These are phyloP conservation scores for Pangasius krempfi DNA, from an alignment of 2,797 vertebrate genomes.

Conservation along the genomic window DNA sequence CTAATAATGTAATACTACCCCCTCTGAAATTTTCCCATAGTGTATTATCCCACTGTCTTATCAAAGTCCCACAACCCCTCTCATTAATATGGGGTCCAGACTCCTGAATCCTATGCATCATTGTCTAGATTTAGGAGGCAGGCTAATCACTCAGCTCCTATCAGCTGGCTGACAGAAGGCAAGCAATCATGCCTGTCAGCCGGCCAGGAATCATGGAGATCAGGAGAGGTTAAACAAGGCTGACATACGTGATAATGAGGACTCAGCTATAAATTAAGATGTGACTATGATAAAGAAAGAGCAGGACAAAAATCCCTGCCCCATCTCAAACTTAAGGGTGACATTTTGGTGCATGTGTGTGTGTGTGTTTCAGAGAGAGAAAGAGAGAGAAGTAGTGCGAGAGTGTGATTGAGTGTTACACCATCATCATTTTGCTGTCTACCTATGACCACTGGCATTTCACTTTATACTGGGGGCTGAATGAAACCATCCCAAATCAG, in stretches of 20 bases:
- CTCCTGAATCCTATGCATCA: slow-evolving; percentile 82
- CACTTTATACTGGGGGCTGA: slow-evolving; percentile 65
- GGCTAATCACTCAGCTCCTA: slow-evolving; percentile 91
- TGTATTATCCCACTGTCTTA: slow-evolving; percentile 81
- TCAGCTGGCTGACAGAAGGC: slow-evolving; percentile 90
- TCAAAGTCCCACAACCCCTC: slow-evolving; percentile 88
- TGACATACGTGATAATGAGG: slow-evolving; percentile 91
- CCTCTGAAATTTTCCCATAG: slow-evolving; percentile 71
- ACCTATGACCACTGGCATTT: slow-evolving; percentile 80
- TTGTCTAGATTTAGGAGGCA: slow-evolving; percentile 87
- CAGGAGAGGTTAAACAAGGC: slow-evolving; percentile 87
- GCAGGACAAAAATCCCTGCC: slow-evolving; percentile 72
- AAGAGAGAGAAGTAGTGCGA: slow-evolving; percentile 78
- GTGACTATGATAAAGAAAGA: slow-evolving; percentile 84
- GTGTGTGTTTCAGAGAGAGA: slow-evolving; percentile 84
- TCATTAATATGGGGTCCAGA: slow-evolving; percentile 90
- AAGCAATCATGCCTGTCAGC: slow-evolving; percentile 87
- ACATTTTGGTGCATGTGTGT: slow-evolving; percentile 69
- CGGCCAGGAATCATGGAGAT: slow-evolving; percentile 87
- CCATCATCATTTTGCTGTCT: slow-evolving; percentile 78
- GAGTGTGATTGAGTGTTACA: slow-evolving; percentile 79
- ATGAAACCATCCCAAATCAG: slow-evolving; percentile 84
- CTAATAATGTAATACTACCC: slow-evolving; percentile 20
- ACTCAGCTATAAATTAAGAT: slow-evolving; percentile 97
- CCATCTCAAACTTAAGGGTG: slow-evolving; percentile 57